Conservation (phyloP, 1,140 invertebrate genomes). For the Copidosoma floridanum region DNA sequence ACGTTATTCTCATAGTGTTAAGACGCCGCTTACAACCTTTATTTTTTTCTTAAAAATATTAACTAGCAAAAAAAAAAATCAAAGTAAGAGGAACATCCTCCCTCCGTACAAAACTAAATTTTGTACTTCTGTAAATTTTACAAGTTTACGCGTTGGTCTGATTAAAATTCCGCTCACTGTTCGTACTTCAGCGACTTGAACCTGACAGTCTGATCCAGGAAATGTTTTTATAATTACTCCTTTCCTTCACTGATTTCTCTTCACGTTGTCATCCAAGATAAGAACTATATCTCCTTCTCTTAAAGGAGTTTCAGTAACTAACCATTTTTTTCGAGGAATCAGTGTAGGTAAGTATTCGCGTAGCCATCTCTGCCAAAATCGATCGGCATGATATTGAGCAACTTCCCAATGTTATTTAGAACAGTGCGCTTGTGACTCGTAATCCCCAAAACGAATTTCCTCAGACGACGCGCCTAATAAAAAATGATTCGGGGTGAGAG, state of each 20-base stretch:
- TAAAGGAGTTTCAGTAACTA: neutral
- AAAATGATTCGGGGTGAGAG: conserved; percentile 39
- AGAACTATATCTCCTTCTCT: neutral
- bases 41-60: too few species aligned
- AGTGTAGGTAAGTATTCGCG: conserved; percentile 33
- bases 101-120: neutral
- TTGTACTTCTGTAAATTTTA: neutral
- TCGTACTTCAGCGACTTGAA: neutral
- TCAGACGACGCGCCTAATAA: conserved; percentile 30
- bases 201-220: neutral
- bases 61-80: too few species aligned
- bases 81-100: too few species aligned
- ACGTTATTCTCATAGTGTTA: too few species aligned
- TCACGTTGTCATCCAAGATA: neutral
- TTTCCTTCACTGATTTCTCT: neutral
- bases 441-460: neutral
- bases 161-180: neutral
- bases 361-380: conserved; percentile 34
- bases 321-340: conserved; percentile 19
- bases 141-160: neutral
- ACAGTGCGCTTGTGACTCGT: neutral
- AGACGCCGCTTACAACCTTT: too few species aligned
- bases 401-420: neutral
- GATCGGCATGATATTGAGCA: conserved; percentile 26
- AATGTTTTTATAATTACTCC: neutral